Conservation (phyloP, 2,888 invertebrate genomes). For the Papilio gigon region DNA sequence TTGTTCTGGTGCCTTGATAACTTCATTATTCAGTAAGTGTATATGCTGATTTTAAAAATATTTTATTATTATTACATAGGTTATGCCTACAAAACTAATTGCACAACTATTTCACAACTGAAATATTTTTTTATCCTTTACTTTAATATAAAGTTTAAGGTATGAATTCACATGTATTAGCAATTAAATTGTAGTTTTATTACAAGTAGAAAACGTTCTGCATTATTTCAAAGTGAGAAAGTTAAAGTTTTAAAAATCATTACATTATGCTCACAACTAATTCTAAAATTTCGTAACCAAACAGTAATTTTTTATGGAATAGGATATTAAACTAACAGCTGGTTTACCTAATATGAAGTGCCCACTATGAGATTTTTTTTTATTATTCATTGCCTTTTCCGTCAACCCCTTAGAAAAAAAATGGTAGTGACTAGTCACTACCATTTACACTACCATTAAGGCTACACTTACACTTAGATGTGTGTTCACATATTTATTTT, state of each 20-base stretch:
- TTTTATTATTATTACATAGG: constrained; percentile 9
- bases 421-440: too few species aligned
- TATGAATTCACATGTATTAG: constrained; percentile 5
- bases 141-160: not conserved
- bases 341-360: not conserved
- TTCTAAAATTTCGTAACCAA: too few species aligned
- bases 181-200: not conserved
- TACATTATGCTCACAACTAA: too few species aligned
- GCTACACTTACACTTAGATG: too few species aligned
- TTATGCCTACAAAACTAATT: not conserved
- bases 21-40: constrained; percentile 91
- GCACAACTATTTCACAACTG: not conserved
- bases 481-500: constrained; percentile 26
- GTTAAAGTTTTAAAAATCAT: not conserved
- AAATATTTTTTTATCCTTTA: not conserved
- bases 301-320: not conserved
- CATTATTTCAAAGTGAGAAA: not conserved
- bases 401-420: not conserved
- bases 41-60: constrained; percentile 10
- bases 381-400: not conserved
- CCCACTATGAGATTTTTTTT: not conserved
- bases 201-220: not conserved
- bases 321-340: not conserved
- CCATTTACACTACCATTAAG: too few species aligned
- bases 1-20: constrained; percentile 93